A percentile compares a stretch with the other conserved stretches of the same genome.
phyloP scores from a whole-genome alignment of 1,140 invertebrate genomes.

The Luehdorfia chinensis region DNA sequence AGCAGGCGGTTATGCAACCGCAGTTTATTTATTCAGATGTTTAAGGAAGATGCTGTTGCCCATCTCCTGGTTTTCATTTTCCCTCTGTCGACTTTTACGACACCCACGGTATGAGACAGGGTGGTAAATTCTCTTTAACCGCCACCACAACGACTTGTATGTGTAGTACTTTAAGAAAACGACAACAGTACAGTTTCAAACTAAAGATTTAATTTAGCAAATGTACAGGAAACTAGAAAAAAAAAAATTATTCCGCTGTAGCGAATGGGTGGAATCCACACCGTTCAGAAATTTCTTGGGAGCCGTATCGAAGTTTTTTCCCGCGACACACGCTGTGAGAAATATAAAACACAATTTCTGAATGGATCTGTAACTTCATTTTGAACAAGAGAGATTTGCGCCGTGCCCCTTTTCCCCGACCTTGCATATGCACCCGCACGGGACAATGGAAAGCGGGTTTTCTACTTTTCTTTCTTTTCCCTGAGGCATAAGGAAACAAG shows the following conservation, averaged over 20 bases:
- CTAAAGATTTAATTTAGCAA: no score
- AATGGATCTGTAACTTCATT: conserved; percentile 57
- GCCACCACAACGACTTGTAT: no score
- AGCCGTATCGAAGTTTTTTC: conserved; percentile 48
- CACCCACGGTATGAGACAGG: no score
- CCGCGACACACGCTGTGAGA: conserved; percentile 42
- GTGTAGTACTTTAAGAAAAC: no score
- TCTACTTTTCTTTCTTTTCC: conserved; percentile 50
- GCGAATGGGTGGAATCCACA: not conserved
- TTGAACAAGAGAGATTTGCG: conserved; percentile 55
- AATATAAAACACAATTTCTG: conserved; percentile 60
- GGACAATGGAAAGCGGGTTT: conserved; percentile 28
- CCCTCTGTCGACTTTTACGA: no score
- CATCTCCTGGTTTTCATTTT: no score
- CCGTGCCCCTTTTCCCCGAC: conserved; percentile 22
- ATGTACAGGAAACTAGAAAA: not conserved
- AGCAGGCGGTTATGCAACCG: no score
- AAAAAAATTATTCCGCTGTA: not conserved
- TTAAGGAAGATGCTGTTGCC: no score
- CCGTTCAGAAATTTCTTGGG: conserved; percentile 30
- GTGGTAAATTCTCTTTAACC: no score
- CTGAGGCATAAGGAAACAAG: conserved; percentile 51
- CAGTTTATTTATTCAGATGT: no score
- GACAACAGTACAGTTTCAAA: no score
- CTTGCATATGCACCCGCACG: conserved; percentile 50